Percentiles rank a stretch among this genome's conserved stretches.
Evolutionary conservation across 2,888 invertebrate species (phyloP).

Genomic region (Eutolmus rufibarbis): DNA sequence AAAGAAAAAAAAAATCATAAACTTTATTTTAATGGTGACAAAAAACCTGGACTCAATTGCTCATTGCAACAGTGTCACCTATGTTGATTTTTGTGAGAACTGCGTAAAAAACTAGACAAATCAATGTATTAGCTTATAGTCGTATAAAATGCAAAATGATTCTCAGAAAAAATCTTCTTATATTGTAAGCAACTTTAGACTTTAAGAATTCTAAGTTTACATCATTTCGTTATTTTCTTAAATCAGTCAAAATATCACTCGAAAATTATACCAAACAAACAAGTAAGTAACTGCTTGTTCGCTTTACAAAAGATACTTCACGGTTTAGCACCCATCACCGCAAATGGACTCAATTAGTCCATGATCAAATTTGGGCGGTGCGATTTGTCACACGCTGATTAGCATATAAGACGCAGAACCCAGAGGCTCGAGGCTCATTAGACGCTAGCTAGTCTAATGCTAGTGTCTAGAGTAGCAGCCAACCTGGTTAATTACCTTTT

Average conservation of each 20-base stretch:
- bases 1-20: no score
- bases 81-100: no score
- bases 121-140: no score
- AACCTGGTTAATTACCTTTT: constrained; percentile 49
- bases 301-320: not conserved
- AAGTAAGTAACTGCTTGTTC: not conserved
- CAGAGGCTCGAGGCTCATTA: not conserved
- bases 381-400: not conserved
- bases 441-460: not conserved
- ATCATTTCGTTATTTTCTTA: no score
- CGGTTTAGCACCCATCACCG: not conserved
- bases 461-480: not conserved
- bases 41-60: no score
- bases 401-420: not conserved
- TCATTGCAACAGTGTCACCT: no score
- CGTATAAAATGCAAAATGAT: no score
- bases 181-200: no score
- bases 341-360: not conserved
- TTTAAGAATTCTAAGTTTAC: no score
- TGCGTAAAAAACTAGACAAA: no score
- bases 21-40: no score
- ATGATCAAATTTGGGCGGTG: not conserved
- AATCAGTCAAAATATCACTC: not conserved
- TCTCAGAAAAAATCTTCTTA: no score
- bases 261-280: not conserved